These are phyloP conservation scores for Actenoides hombroni DNA, from an alignment of 2,113 vertebrate species.

Conservation along the genomic window DNA sequence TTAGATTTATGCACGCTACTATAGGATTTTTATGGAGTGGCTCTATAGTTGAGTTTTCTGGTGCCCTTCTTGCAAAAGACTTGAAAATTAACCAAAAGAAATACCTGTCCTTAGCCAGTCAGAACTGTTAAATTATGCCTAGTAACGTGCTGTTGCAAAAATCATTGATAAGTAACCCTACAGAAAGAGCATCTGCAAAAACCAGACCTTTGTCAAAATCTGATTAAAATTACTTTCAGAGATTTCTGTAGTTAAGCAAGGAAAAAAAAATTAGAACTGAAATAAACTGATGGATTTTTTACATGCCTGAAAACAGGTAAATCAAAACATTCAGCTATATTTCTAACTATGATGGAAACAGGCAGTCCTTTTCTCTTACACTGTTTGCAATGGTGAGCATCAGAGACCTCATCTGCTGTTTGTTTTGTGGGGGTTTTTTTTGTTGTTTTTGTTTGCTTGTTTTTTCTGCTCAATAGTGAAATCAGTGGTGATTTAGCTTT, in stretches of 20 bases:
- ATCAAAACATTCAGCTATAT: background rate
- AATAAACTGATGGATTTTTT: background rate
- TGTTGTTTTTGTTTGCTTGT: background rate
- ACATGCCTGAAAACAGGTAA: background rate
- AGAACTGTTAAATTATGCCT: background rate
- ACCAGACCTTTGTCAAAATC: background rate
- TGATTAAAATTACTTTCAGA: background rate
- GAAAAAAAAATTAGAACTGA: background rate
- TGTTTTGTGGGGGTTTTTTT: no score
- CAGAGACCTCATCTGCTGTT: background rate
- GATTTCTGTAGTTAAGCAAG: background rate
- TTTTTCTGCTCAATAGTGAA: background rate
- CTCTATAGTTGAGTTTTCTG: background rate
- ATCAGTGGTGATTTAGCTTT: background rate
- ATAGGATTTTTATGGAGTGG: background rate
- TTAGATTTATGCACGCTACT: background rate
- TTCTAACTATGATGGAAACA: background rate
- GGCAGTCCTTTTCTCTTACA: background rate
- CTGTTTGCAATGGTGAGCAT: background rate
- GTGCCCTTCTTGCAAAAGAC: background rate
- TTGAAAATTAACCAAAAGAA: background rate
- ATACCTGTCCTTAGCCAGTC: background rate
- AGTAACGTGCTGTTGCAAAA: background rate
- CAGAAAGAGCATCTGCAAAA: background rate
- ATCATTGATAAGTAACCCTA: background rate